Base-by-base conservation (phyloP, 2,113 vertebrate species). In the Cyanoramphus novaezelandiae region DNA sequence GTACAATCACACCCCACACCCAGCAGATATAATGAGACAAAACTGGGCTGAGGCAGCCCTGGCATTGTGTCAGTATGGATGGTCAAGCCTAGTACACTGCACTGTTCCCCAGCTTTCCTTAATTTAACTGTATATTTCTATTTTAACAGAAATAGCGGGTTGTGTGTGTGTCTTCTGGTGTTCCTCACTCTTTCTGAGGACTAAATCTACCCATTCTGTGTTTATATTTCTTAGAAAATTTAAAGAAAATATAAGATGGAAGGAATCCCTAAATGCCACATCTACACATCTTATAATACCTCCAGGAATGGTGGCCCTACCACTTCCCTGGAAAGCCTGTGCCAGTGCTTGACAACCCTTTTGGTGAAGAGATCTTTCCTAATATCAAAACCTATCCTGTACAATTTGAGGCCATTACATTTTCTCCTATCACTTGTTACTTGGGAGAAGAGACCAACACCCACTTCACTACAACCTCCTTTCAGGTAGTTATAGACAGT, bases 1-100 rank as follows among this genome's bases (percentile, higher is more conserved):
- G 21, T 46, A 19, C 8, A 29, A 47, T 25, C 3, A 1, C 3
- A 2, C 24, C 28, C 33, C 27, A 64, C 0, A 2, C 10, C 31
- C 29, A 89, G 23, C 10, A 81, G 13, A 46, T 0, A 1, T 10
- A 21, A 43, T 1, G 1, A 13, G 19, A 7, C 55, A 81, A 93
- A 92, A 49, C 10, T 16, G 23, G 33, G 13, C 29, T 47, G 39
- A 33, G 57, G 33, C 9, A 87, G 12, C 11, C 13, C 15, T 53
- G 8, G 21, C 9, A 25, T 8, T n/a, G 18, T n/a, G 57, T 82
- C 25, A 23, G 15, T n/a, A 35, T 7, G 8, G 33, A 68, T 18
- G 17, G 15, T 25, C 59, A 17, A 75, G 2, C 11, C 21, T 53
- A 43, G 6, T 35, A 17, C 20, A n/a, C 33, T 50, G 16, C n/a